Percentiles rank a stretch among this genome's conserved stretches.
Evolutionary conservation across 2,888 invertebrate genomes (phyloP).

Genomic region (Hypsopygia costalis): DNA sequence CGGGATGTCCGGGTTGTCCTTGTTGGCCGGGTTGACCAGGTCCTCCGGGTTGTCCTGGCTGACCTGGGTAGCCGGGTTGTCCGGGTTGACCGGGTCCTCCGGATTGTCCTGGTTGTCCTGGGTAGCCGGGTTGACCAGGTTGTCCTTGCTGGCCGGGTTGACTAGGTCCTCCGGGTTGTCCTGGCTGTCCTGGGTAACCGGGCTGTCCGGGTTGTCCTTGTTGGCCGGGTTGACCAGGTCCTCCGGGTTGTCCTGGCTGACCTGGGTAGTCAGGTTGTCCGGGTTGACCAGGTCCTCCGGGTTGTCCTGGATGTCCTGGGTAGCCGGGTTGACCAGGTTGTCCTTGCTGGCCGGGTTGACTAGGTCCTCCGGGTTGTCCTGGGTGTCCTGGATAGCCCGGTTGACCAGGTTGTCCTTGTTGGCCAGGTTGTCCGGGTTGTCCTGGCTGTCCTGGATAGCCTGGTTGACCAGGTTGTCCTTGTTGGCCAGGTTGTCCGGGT

Average conservation of each 20-base stretch:
- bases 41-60: slow-evolving; percentile 28
- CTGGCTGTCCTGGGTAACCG: slow-evolving; percentile 24
- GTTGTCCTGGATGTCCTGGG: slow-evolving; percentile 16
- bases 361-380: slow-evolving; percentile 25
- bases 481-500: slow-evolving; percentile 20
- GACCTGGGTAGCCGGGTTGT: slow-evolving; percentile 26
- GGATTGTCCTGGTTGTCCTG: slow-evolving; percentile 19
- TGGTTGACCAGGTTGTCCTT: slow-evolving; percentile 27
- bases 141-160: slow-evolving; percentile 43
- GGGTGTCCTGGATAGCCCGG: slow-evolving; percentile 23
- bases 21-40: slow-evolving; percentile 29
- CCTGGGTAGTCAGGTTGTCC: slow-evolving; percentile 33
- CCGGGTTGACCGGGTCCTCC: slow-evolving; percentile 49
- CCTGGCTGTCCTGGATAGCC: slow-evolving; percentile 51
- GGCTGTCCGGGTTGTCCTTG: slow-evolving; percentile 29
- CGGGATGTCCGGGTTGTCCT: slow-evolving; percentile 20
- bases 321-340: slow-evolving; percentile 27
- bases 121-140: slow-evolving; percentile 22
- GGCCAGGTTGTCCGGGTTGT: slow-evolving; percentile 46
- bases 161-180: slow-evolving; percentile 28
- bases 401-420: slow-evolving; percentile 19
- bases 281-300: slow-evolving; percentile 27
- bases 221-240: slow-evolving; percentile 25
- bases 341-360: slow-evolving; percentile 19
- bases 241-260: slow-evolving; percentile 29